Evolutionary conservation across 2,113 vertebrate species (phyloP).

Genomic region (Mus pahari): DNA sequence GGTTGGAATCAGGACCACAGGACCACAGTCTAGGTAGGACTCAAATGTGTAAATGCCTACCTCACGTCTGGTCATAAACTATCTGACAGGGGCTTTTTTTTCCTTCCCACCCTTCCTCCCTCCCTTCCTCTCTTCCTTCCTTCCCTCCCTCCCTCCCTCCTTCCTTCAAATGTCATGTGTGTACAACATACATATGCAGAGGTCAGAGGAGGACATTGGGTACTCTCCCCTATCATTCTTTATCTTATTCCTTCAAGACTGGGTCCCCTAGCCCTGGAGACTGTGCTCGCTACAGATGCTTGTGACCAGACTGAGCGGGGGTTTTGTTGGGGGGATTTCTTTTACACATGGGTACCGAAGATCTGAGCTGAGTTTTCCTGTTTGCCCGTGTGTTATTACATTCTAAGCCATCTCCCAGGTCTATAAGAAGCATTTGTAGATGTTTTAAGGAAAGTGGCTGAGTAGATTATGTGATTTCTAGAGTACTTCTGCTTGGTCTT

Average conservation of each 20-base stretch:
- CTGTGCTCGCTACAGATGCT: not conserved
- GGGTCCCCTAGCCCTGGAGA: not conserved
- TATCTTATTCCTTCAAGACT: not conserved
- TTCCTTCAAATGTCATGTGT: not conserved
- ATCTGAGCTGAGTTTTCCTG: not conserved
- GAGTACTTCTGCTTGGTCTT: not conserved
- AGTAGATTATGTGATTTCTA: not conserved
- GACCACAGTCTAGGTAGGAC: not conserved
- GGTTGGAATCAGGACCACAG: too few species aligned
- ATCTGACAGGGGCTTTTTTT: not conserved
- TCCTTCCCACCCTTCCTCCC: not conserved
- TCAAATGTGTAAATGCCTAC: not conserved
- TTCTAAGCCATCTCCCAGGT: not conserved
- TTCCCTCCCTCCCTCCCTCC: not conserved
- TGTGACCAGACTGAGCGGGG: not conserved
- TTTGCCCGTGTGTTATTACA: not conserved
- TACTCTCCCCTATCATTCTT: not conserved
- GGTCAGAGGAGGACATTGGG: not conserved
- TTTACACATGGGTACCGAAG: not conserved
- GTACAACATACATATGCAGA: not conserved
- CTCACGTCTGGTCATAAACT: not conserved
- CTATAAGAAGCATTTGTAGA: not conserved
- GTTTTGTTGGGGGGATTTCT: not conserved
- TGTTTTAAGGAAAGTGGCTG: not conserved
- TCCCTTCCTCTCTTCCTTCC: not conserved